Conservation (phyloP, 1,140 invertebrate genomes). For the Atta texana region DNA sequence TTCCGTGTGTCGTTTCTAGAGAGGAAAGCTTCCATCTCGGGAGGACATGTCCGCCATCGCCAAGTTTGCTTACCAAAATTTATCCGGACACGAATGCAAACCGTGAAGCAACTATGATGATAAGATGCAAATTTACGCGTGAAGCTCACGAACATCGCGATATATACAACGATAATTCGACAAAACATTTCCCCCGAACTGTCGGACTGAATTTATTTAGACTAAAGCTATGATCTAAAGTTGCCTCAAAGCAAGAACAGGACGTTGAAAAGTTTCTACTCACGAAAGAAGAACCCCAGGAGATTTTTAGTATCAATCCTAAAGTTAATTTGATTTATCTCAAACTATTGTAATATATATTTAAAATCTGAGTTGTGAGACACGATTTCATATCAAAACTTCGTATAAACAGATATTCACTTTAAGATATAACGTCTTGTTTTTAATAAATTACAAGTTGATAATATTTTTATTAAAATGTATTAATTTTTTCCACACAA, state of each 20-base stretch:
- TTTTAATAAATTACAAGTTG: not conserved
- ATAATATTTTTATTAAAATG: not conserved
- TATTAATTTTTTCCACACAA: not conserved
- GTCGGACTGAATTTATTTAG: conserved; percentile 21
- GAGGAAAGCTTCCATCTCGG: not conserved
- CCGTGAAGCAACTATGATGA: conserved; percentile 18
- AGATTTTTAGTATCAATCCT: conserved; percentile 19
- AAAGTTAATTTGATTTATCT: not conserved
- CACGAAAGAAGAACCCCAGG: not conserved
- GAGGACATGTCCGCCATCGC: not conserved
- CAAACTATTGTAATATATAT: not conserved
- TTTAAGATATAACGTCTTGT: not conserved
- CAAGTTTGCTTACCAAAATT: conserved; percentile 37
- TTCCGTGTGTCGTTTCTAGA: conserved; percentile 56
- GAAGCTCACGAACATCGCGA: not conserved
- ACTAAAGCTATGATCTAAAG: conserved; percentile 10
- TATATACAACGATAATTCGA: not conserved
- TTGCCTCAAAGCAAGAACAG: not conserved
- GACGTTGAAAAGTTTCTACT: conserved; percentile 13
- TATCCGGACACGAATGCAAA: conserved; percentile 21
- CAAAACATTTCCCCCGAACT: not conserved
- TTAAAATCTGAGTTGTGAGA: not conserved
- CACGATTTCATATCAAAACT: not conserved
- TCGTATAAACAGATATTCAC: not conserved
- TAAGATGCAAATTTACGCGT: conserved; percentile 48